These are phyloP conservation scores for Glaucopsyche alexis DNA, from an alignment of 2,888 invertebrate genomes.

Conservation along the genomic window DNA sequence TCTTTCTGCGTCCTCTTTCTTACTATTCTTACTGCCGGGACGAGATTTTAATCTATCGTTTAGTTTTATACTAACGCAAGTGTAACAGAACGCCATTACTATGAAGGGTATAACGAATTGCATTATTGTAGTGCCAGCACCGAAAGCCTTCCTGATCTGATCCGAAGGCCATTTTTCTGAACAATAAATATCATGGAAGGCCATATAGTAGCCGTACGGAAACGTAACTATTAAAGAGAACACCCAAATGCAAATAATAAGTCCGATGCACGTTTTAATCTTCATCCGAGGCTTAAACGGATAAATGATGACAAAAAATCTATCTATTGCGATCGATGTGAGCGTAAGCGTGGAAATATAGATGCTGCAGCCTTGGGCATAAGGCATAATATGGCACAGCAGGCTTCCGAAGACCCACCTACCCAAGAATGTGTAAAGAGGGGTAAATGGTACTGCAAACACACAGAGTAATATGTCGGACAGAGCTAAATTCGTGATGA, in stretches of 20 bases:
- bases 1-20: slow-evolving; percentile 88
- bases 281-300: slow-evolving; percentile 92
- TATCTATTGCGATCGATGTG: slow-evolving; percentile 94
- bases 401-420: slow-evolving; percentile 92
- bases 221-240: slow-evolving; percentile 88
- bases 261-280: slow-evolving; percentile 85
- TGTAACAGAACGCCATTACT: slow-evolving; percentile 92
- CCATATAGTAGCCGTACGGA: slow-evolving; percentile 92
- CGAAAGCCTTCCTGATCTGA: slow-evolving; percentile 85
- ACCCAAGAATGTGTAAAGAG: slow-evolving; percentile 90
- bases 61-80: slow-evolving; percentile 88
- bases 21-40: slow-evolving; percentile 86
- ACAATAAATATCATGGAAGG: slow-evolving; percentile 79
- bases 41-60: slow-evolving; percentile 86
- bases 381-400: slow-evolving; percentile 92
- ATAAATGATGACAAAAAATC: slow-evolving; percentile 94
- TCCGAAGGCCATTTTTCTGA: slow-evolving; percentile 90
- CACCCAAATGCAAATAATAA: slow-evolving; percentile 90
- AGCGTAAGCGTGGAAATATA: slow-evolving; percentile 94
- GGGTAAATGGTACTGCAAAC: slow-evolving; percentile 94
- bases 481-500: slow-evolving; percentile 93
- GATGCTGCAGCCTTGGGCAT: slow-evolving; percentile 92
- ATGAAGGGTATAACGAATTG: slow-evolving; percentile 93
- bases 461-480: slow-evolving; percentile 92
- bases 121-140: slow-evolving; percentile 87